Evolutionary conservation across 2,888 invertebrate species (phyloP).

Genomic region (Xestia ashworthii): DNA sequence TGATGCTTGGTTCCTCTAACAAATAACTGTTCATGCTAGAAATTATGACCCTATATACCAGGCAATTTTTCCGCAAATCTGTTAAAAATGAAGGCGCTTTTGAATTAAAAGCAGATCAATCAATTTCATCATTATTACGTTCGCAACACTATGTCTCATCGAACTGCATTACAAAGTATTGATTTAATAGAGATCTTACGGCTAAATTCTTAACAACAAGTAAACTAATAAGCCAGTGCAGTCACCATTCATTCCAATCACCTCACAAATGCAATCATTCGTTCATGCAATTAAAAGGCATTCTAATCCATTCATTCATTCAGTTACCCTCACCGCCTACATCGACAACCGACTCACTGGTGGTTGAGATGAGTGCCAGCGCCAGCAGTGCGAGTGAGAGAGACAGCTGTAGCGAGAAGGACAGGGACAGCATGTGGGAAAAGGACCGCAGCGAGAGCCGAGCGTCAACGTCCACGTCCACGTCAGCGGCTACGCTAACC

Average conservation of each 20-base stretch:
- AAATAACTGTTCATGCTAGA: background rate
- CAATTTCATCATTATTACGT: background rate
- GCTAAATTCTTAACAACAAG: background rate
- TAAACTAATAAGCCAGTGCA: background rate
- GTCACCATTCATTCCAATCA: background rate
- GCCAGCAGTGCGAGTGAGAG: conserved; percentile 84
- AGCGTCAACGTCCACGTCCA: conserved; percentile 88
- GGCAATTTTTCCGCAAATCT: background rate
- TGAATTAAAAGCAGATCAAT: background rate
- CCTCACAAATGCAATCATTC: background rate
- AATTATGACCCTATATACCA: background rate
- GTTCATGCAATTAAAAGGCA: background rate
- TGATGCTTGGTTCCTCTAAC: no score
- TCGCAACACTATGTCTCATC: background rate
- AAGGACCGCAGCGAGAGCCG: conserved; percentile 85
- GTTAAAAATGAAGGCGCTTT: background rate
- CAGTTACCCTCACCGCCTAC: conserved; percentile 75
- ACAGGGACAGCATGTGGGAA: conserved; percentile 86
- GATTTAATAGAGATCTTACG: background rate
- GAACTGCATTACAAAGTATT: background rate
- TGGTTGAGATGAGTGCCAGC: conserved; percentile 84
- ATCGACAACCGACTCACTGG: conserved; percentile 79
- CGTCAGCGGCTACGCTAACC: conserved; percentile 91
- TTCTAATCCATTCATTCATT: background rate
- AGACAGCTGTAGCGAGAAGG: conserved; percentile 85